Evolutionary conservation across 2,797 vertebrate species (phyloP).

Genomic region (Furcifer pardalis): DNA sequence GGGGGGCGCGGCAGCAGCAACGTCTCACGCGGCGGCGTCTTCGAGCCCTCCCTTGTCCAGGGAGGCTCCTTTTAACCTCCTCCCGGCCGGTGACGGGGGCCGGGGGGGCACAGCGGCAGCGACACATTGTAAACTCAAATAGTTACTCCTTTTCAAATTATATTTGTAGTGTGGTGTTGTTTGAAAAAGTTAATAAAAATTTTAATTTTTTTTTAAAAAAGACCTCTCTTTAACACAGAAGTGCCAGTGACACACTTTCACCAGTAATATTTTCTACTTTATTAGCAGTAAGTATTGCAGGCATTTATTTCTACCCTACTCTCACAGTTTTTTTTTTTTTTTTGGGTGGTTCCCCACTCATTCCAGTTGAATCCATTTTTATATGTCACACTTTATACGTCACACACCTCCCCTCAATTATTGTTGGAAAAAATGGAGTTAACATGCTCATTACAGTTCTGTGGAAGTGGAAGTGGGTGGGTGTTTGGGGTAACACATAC

Average conservation of each 20-base stretch:
- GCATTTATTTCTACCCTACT: conserved; percentile 21
- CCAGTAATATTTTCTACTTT: not conserved
- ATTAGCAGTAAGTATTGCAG: not conserved
- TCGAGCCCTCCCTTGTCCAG: too few relatives aligned
- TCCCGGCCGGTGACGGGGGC: too few relatives aligned
- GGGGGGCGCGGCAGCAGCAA: too few relatives aligned
- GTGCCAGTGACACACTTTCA: not conserved
- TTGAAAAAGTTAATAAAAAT: too few relatives aligned
- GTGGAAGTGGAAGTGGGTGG: not conserved
- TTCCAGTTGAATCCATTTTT: conserved; percentile 37
- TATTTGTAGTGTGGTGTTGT: too few relatives aligned
- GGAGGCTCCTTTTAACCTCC: too few relatives aligned
- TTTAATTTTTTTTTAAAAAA: too few relatives aligned
- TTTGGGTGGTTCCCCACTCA: not conserved
- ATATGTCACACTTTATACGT: conserved; percentile 33
- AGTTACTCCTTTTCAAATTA: too few relatives aligned
- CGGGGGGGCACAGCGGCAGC: too few relatives aligned
- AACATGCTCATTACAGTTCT: conserved; percentile 18
- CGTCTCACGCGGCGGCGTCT: too few relatives aligned
- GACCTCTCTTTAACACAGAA: not conserved
- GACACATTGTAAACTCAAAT: too few relatives aligned
- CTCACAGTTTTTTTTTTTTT: not conserved
- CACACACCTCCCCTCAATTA: conserved; percentile 29
- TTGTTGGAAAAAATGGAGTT: conserved; percentile 44
- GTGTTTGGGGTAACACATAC: conserved; percentile 24